These are phyloP conservation scores for Xylocopa sonorina DNA, from an alignment of 1,140 invertebrate genomes.

Conservation along the genomic window DNA sequence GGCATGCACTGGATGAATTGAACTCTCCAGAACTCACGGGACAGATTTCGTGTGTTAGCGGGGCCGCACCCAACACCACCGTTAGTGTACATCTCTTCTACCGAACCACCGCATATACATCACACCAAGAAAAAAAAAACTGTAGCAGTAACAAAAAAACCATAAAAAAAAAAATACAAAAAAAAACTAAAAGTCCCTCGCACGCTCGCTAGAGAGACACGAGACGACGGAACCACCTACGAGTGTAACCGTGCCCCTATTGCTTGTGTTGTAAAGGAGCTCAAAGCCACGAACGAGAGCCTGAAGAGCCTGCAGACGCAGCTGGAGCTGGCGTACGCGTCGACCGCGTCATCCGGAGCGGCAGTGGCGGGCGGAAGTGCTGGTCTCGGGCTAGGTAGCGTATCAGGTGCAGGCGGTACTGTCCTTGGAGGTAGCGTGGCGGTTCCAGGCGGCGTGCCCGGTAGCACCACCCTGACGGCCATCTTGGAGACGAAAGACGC, in stretches of 20 bases:
- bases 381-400: constrained; percentile 82
- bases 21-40: constrained; percentile 23
- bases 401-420: constrained; percentile 83
- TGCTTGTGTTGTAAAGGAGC: constrained; percentile 85
- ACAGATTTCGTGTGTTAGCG: constrained; percentile 56
- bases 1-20: background rate
- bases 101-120: constrained; percentile 63
- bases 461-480: constrained; percentile 87
- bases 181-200: constrained; percentile 47
- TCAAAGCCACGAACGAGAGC: constrained; percentile 91
- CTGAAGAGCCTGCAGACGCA: constrained; percentile 89
- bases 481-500: constrained; percentile 93
- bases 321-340: constrained; percentile 87
- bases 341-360: constrained; percentile 81
- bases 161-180: constrained; percentile 30
- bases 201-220: constrained; percentile 61
- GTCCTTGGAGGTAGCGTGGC: constrained; percentile 78
- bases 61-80: constrained; percentile 53
- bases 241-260: constrained; percentile 69
- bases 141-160: constrained; percentile 19
- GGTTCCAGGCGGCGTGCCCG: constrained; percentile 85
- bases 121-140: constrained; percentile 41
- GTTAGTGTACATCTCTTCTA: constrained; percentile 55
- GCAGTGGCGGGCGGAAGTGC: constrained; percentile 77
- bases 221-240: constrained; percentile 44